phyloP scores from a whole-genome alignment of 2,113 vertebrate genomes.

The Pelmatolapia mariae region DNA sequence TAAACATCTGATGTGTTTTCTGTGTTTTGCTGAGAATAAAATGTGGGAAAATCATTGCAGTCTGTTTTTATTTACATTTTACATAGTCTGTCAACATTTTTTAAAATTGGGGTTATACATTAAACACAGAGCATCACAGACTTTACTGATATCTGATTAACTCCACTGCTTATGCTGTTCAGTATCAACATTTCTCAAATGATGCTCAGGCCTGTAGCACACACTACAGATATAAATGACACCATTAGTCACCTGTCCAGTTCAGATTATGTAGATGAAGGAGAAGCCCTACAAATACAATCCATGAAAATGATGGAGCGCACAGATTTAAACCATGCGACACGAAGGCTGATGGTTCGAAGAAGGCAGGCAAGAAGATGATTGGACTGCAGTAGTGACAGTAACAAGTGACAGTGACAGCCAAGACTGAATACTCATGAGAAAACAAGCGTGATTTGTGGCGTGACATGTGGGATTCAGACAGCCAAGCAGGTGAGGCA shows the following conservation, averaged over 20 bases:
- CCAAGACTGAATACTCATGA: not conserved
- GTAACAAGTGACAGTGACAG: not conserved
- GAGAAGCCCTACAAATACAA: not conserved
- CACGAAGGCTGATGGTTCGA: not conserved
- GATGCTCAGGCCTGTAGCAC: not conserved
- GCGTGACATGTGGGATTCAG: not conserved
- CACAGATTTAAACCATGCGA: not conserved
- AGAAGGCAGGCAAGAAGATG: not conserved
- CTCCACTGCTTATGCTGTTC: not conserved
- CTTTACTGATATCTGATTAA: not conserved
- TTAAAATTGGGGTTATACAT: too few relatives aligned
- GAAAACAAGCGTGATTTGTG: too few relatives aligned
- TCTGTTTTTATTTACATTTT: too few relatives aligned
- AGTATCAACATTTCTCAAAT: not conserved
- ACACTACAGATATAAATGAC: not conserved
- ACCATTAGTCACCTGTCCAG: not conserved
- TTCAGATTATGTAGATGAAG: not conserved
- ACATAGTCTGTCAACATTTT: too few relatives aligned
- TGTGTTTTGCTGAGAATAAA: too few relatives aligned
- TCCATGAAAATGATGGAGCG: not conserved
- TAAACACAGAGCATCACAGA: not conserved
- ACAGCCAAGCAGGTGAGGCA: not conserved
- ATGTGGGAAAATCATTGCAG: fast-evolving
- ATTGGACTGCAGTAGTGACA: not conserved
- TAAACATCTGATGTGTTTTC: too few relatives aligned